Evolutionary conservation across 2,797 vertebrate genomes (phyloP).

Genomic region (Delichon dasypus): DNA sequence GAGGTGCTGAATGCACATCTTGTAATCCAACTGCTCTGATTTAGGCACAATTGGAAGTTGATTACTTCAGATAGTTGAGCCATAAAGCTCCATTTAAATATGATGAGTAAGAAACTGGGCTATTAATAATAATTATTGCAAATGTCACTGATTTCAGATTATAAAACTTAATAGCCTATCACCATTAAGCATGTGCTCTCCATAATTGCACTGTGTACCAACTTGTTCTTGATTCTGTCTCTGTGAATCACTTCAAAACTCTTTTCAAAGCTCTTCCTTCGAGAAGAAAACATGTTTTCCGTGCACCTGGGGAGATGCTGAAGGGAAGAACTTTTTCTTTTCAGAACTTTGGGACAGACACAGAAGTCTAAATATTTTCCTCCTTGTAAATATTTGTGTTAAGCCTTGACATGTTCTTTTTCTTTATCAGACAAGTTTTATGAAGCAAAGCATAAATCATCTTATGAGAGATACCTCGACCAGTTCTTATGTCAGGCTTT

Average conservation of each 20-base stretch:
- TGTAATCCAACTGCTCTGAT: neutral
- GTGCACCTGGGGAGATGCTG: neutral
- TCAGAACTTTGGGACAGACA: neutral
- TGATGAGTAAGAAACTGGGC: slow-evolving; percentile 31
- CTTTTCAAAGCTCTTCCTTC: neutral
- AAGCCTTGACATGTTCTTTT: neutral
- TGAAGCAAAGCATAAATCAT: neutral
- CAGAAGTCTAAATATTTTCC: neutral
- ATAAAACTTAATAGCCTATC: slow-evolving; percentile 68
- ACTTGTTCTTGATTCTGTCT: neutral
- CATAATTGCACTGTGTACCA: slow-evolving; percentile 58
- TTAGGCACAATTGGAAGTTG: slow-evolving; percentile 25
- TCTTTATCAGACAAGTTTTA: neutral
- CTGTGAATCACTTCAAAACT: neutral
- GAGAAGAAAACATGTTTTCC: neutral
- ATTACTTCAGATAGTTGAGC: slow-evolving; percentile 52
- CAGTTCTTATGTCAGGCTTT: neutral
- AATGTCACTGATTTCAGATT: slow-evolving; percentile 67
- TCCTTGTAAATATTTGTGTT: neutral
- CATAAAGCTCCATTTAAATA: slow-evolving; percentile 59
- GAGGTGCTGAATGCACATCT: neutral
- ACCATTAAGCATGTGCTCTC: slow-evolving; percentile 55
- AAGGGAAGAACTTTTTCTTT: neutral
- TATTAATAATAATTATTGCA: slow-evolving; percentile 69
- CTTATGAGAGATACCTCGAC: neutral